Evolutionary conservation across 2,888 invertebrate species (phyloP).

Genomic region (Callyntrura sp.): DNA sequence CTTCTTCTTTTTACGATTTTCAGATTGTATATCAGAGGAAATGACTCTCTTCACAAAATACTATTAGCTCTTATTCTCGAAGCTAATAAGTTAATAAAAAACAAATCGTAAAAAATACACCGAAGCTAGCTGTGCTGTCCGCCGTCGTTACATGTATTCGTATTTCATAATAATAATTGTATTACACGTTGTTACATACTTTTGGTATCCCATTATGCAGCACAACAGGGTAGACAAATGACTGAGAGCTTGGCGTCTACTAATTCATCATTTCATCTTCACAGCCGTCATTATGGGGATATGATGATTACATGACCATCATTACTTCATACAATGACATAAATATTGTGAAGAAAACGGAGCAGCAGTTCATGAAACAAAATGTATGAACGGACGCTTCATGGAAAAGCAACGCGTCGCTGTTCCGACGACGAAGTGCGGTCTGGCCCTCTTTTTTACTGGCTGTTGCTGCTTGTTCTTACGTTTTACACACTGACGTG

Average conservation of each 20-base stretch:
- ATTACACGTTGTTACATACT: not conserved
- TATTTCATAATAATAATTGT: not conserved
- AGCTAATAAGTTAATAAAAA: too few relatives aligned
- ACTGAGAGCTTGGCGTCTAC: slow-evolving; percentile 50
- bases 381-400: not conserved
- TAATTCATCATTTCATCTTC: slow-evolving; percentile 61
- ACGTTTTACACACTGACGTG: not conserved
- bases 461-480: slow-evolving; percentile 31
- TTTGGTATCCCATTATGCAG: slow-evolving; percentile 31
- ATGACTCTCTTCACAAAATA: too few relatives aligned
- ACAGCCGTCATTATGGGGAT: slow-evolving; percentile 48
- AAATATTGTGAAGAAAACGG: slow-evolving; percentile 50
- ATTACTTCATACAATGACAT: slow-evolving; percentile 67
- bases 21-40: too few relatives aligned
- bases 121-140: too few relatives aligned
- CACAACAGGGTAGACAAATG: slow-evolving; percentile 4
- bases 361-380: not conserved
- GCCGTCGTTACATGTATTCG: not conserved
- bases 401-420: not conserved
- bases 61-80: too few relatives aligned
- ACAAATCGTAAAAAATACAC: too few relatives aligned
- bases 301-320: slow-evolving; percentile 43
- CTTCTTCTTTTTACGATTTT: too few relatives aligned
- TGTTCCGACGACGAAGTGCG: slow-evolving; percentile 57
- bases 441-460: slow-evolving; percentile 26